Conservation (phyloP, 2,113 vertebrate genomes). For the Lepus timidus region DNA sequence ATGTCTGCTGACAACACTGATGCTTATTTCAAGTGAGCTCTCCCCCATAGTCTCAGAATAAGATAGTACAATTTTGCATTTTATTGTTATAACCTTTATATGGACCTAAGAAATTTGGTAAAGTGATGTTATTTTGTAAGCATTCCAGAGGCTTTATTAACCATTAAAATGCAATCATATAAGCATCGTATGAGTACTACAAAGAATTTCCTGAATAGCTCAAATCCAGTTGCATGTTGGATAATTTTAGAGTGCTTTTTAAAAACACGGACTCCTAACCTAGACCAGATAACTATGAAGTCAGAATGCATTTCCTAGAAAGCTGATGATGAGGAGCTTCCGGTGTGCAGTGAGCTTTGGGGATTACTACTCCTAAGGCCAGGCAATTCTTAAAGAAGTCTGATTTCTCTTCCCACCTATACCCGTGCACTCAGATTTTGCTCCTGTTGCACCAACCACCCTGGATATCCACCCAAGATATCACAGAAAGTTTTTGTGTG, state of each 20-base stretch:
- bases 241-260: not conserved
- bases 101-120: not conserved
- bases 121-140: not conserved
- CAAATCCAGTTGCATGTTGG: not conserved
- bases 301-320: not conserved
- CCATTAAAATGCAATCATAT: constrained; percentile 41
- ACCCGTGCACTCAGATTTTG: not conserved
- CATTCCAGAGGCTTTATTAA: constrained; percentile 12
- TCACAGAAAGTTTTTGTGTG: not conserved
- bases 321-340: not conserved
- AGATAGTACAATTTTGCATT: constrained; percentile 9
- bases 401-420: not conserved
- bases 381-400: not conserved
- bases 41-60: not conserved
- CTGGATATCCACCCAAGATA: not conserved
- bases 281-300: not conserved
- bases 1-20: not conserved
- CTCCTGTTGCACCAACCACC: not conserved
- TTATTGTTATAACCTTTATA: not conserved
- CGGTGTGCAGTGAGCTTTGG: not conserved
- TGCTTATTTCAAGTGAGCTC: constrained; percentile 11
- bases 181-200: not conserved
- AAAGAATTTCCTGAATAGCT: not conserved
- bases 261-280: not conserved
- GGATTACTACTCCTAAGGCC: not conserved